Percentiles rank a stretch among this genome's conserved stretches.
Evolutionary conservation across 2,113 vertebrate species (phyloP).

Genomic region (Mola mola): DNA sequence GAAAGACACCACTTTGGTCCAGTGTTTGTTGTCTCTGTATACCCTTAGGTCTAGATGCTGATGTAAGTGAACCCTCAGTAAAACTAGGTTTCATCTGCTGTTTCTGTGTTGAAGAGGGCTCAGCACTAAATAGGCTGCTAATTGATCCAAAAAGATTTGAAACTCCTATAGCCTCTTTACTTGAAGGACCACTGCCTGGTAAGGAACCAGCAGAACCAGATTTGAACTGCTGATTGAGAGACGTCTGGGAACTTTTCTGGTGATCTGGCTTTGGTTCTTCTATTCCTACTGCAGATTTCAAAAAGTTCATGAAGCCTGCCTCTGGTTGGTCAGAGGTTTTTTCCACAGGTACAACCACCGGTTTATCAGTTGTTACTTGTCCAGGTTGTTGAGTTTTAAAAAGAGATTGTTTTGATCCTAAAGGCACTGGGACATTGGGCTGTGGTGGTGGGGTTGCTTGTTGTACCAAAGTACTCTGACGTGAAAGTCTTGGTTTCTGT

Average conservation of each 20-base stretch:
- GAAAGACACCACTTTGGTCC: constrained; percentile 46
- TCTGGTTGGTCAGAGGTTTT: constrained; percentile 79
- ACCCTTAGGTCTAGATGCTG: constrained; percentile 54
- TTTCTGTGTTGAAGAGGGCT: constrained; percentile 73
- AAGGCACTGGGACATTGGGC: constrained; percentile 54
- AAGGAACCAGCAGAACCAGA: constrained; percentile 41
- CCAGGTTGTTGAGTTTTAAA: constrained; percentile 12
- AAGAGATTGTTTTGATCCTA: constrained; percentile 49
- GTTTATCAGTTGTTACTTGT: constrained; percentile 28
- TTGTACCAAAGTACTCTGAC: constrained; percentile 74
- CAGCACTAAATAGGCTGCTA: constrained; percentile 85
- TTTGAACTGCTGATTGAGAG: constrained; percentile 68
- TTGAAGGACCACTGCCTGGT: constrained; percentile 61
- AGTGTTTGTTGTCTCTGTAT: constrained; percentile 73
- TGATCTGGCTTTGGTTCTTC: constrained; percentile 77
- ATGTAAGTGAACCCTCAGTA: constrained; percentile 47
- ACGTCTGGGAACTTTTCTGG: constrained; percentile 57
- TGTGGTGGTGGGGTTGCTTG: constrained; percentile 64
- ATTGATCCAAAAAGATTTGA: constrained; percentile 88
- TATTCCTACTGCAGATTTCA: constrained; percentile 85
- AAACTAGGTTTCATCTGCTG: constrained; percentile 67
- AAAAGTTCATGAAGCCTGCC: constrained; percentile 85
- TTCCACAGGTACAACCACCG: constrained; percentile 41
- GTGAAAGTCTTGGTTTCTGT: constrained; percentile 75
- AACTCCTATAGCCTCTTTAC: constrained; percentile 80